Evolutionary conservation across 2,113 vertebrate genomes (phyloP).

Genomic region (Columbina picui): DNA sequence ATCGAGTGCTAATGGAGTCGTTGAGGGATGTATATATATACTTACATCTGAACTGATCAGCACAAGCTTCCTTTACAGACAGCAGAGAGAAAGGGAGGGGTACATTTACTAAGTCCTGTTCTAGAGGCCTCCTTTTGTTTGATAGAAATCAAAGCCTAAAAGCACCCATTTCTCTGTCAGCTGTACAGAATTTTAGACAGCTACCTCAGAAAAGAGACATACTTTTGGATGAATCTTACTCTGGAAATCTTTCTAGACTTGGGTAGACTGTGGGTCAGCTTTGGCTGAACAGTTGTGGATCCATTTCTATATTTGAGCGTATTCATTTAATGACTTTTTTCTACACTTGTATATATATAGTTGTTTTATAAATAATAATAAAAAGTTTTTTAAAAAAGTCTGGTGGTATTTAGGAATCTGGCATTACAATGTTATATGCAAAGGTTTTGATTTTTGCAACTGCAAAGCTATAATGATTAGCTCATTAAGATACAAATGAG

Average conservation of each 20-base stretch:
- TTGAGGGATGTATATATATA: rapidly evolving
- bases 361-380: background rate
- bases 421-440: background rate
- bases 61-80: background rate
- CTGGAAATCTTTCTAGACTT: background rate
- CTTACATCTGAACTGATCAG: background rate
- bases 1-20: background rate
- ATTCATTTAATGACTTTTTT: background rate
- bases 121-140: background rate
- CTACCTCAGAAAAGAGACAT: background rate
- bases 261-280: background rate
- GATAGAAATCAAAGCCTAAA: background rate
- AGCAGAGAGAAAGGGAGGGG: background rate
- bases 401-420: background rate
- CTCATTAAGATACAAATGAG: background rate
- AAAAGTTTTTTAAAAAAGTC: background rate
- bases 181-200: background rate
- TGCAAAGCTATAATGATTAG: background rate
- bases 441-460: background rate
- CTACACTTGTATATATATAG: no score
- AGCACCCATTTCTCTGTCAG: background rate
- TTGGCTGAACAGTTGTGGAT: background rate
- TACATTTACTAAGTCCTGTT: background rate
- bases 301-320: background rate
- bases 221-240: background rate